A percentile compares a stretch with the other conserved stretches of the same genome.
Conservation (phyloP, 2,797 vertebrate genomes). For the Meriones psammophilus region DNA sequence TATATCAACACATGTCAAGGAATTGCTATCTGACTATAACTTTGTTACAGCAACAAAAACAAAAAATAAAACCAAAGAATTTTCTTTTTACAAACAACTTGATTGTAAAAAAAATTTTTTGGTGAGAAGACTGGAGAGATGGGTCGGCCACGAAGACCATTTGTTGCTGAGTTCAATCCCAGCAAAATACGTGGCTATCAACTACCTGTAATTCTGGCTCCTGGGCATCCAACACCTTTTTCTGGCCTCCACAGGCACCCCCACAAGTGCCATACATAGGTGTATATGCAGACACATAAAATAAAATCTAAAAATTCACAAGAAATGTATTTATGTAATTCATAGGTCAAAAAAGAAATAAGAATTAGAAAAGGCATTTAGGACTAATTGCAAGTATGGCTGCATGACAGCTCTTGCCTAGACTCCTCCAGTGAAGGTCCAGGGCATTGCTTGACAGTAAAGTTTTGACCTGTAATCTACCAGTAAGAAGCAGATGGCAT, state of each 20-base stretch:
- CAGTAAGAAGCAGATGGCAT: neutral
- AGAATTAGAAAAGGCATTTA: neutral
- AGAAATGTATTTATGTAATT: neutral
- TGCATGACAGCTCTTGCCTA: neutral
- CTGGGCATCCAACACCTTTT: neutral
- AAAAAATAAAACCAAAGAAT: neutral
- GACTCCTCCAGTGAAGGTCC: neutral
- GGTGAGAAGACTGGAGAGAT: neutral
- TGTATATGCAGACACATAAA: neutral
- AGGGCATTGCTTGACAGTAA: neutral
- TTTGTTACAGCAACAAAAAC: neutral
- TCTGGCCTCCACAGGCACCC: neutral
- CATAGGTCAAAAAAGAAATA: neutral
- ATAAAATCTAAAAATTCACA: neutral
- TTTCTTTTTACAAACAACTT: neutral
- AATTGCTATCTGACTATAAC: accelerated
- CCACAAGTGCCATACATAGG: neutral
- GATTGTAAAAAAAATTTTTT: neutral
- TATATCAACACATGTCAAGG: neutral
- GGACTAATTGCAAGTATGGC: neutral
- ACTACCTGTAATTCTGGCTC: neutral
- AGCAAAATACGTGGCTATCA: neutral
- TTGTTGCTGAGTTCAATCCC: neutral
- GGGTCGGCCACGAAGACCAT: neutral
- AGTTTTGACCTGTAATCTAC: neutral